A percentile compares a stretch with the other conserved stretches of the same genome.
phyloP scores from a whole-genome alignment of 2,113 vertebrate species.

The Opisthocomus hoazin region DNA sequence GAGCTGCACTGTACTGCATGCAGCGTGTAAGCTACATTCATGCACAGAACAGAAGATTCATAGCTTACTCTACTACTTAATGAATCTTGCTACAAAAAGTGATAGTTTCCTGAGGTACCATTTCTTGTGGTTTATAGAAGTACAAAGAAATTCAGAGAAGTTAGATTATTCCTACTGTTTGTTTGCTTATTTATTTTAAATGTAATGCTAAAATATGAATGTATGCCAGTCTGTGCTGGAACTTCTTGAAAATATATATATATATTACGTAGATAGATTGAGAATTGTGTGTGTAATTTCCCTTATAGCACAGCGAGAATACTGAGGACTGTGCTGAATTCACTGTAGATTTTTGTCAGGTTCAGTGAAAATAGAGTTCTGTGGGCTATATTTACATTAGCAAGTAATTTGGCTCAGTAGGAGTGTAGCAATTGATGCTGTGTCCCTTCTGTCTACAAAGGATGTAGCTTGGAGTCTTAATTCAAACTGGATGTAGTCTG shows the following conservation, averaged over 20 bases:
- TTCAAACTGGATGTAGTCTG: background rate
- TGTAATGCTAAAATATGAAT: background rate
- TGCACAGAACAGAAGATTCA: background rate
- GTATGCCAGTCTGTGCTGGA: background rate
- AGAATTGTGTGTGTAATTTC: background rate
- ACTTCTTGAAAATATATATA: background rate
- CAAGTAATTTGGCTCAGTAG: slow-evolving; percentile 35
- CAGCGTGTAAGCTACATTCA: background rate
- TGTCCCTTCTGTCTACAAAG: slow-evolving; percentile 30
- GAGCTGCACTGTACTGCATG: background rate
- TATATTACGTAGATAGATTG: background rate
- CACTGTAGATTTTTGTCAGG: background rate
- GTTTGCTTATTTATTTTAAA: background rate
- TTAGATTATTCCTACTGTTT: background rate
- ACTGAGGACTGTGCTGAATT: background rate
- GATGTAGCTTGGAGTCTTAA: background rate
- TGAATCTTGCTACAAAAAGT: background rate
- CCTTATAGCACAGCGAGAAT: background rate
- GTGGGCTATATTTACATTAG: slow-evolving; percentile 25
- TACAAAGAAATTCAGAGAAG: background rate
- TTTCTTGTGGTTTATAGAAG: background rate
- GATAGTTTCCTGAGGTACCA: background rate
- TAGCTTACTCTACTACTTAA: background rate
- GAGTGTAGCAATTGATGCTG: slow-evolving; percentile 2
- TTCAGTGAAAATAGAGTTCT: background rate